Conservation (phyloP, 1,140 invertebrate species). For the Bombus waltoni region DNA sequence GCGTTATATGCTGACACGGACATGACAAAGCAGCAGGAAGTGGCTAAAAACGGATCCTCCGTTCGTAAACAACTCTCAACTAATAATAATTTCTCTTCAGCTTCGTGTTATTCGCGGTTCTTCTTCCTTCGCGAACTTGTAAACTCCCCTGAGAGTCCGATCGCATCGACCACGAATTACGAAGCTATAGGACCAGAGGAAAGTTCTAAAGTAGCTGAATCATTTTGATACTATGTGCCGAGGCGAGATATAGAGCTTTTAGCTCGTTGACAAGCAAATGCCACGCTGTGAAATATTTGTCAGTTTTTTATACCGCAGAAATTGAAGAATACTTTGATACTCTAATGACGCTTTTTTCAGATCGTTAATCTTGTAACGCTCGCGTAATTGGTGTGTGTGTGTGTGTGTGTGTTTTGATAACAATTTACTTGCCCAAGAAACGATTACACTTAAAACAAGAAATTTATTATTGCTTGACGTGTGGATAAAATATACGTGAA, state of each 20-base stretch:
- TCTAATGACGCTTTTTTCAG: background rate
- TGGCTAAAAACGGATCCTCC: background rate
- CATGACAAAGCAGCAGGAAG: background rate
- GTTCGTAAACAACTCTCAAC: conserved; percentile 10
- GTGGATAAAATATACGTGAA: too few relatives aligned
- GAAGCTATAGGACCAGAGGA: background rate
- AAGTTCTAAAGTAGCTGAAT: background rate
- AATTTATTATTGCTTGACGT: background rate
- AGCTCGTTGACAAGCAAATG: background rate
- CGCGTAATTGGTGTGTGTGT: too few relatives aligned
- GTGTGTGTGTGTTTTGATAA: too few relatives aligned
- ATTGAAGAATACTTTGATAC: background rate
- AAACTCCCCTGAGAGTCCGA: too few relatives aligned
- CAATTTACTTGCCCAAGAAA: background rate
- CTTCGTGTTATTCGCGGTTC: background rate
- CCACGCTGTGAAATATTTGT: background rate
- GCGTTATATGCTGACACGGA: background rate
- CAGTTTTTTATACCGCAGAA: background rate
- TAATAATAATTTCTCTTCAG: background rate
- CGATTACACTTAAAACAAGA: background rate
- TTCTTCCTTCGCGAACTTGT: background rate
- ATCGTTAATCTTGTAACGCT: too few relatives aligned
- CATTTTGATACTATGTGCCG: background rate
- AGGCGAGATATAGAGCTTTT: background rate
- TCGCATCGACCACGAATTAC: background rate